These are phyloP conservation scores for Drosophila picticornis DNA, from an alignment of 2,888 invertebrate species.

Conservation along the genomic window DNA sequence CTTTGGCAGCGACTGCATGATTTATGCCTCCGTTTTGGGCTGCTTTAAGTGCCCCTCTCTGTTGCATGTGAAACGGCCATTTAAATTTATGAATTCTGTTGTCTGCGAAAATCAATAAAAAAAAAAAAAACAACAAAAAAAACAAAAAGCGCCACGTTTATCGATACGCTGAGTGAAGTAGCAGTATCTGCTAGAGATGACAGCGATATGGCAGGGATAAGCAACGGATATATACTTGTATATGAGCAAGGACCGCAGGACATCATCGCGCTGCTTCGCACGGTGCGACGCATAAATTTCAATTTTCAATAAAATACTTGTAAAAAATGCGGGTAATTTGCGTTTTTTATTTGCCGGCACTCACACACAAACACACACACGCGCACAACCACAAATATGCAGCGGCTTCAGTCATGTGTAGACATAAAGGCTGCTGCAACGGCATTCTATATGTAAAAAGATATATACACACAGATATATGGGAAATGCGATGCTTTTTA, in stretches of 20 bases:
- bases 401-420: constrained; percentile 51
- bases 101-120: constrained; percentile 54
- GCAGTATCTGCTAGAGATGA: constrained; percentile 65
- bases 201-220: constrained; percentile 78
- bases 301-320: constrained; percentile 72
- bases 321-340: constrained; percentile 82
- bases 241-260: constrained; percentile 12
- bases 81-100: constrained; percentile 64
- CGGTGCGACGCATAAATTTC: constrained; percentile 70
- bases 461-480: constrained; percentile 9
- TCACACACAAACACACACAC: constrained; percentile 17
- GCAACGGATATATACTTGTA: constrained; percentile 32
- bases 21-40: constrained; percentile 43
- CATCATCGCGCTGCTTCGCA: constrained; percentile 13
- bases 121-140: constrained; percentile 28
- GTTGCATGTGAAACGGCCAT: constrained; percentile 48
- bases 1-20: constrained; percentile 46
- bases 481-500: constrained; percentile 61
- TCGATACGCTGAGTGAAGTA: constrained; percentile 57
- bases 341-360: constrained; percentile 46
- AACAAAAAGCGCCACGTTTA: constrained; percentile 40
- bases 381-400: constrained; percentile 33
- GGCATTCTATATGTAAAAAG: constrained; percentile 24
- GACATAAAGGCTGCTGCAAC: constrained; percentile 56
- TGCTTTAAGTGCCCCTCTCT: constrained; percentile 29